Conservation (phyloP, 2,888 invertebrate genomes). For the Rhagophthalmus giganteus region DNA sequence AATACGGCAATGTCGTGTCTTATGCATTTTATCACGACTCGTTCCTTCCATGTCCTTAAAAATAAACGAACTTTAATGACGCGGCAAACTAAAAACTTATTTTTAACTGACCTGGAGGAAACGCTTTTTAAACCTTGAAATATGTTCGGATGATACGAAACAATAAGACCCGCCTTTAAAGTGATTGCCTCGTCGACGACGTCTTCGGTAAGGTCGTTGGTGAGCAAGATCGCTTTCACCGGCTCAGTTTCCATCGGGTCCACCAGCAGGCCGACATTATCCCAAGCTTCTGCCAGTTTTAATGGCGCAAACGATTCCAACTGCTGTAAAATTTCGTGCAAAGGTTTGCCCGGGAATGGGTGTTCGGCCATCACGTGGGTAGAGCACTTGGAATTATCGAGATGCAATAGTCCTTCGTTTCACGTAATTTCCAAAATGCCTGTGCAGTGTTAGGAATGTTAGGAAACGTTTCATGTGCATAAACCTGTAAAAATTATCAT, state of each 20-base stretch:
- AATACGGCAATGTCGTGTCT: constrained; percentile 85
- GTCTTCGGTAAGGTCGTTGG: constrained; percentile 89
- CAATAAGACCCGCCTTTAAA: constrained; percentile 72
- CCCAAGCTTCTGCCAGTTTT: constrained; percentile 82
- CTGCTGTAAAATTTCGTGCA: constrained; percentile 60
- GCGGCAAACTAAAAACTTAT: no score
- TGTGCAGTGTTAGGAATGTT: not conserved
- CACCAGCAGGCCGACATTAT: constrained; percentile 90
- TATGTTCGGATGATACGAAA: constrained; percentile 96
- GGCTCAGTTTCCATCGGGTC: constrained; percentile 66
- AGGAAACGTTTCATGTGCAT: constrained; percentile 16
- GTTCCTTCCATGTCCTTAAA: constrained; percentile 81
- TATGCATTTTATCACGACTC: constrained; percentile 76
- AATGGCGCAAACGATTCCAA: constrained; percentile 73
- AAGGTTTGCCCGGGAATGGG: constrained; percentile 51
- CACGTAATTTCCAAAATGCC: not conserved
- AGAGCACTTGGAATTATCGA: not conserved
- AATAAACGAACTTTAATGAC: no score
- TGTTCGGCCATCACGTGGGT: constrained; percentile 37
- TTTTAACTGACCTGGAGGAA: constrained; percentile 66
- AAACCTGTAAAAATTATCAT: constrained; percentile 22
- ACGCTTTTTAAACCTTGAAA: constrained; percentile 82
- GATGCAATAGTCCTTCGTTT: not conserved
- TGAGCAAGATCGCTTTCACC: constrained; percentile 73
- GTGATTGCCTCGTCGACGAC: constrained; percentile 81